phyloP scores from a whole-genome alignment of 2,888 invertebrate genomes.

The Cactoblastis cactorum region DNA sequence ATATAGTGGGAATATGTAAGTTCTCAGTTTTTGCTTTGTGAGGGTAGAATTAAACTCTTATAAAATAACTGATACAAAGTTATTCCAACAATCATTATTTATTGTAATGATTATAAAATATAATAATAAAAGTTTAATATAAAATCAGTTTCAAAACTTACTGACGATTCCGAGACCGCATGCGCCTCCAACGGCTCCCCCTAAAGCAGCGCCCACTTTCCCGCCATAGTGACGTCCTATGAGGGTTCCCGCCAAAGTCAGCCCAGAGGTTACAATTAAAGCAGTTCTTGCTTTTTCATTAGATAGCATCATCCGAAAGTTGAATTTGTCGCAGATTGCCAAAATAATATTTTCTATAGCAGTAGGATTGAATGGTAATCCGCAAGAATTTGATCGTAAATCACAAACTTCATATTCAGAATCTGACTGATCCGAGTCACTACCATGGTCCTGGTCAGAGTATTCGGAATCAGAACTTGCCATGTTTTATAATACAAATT shows the following conservation, averaged over 20 bases:
- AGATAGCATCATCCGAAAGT: slow-evolving; percentile 55
- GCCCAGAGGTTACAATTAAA: slow-evolving; percentile 51
- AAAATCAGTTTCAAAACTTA: slow-evolving; percentile 37
- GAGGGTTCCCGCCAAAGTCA: slow-evolving; percentile 58
- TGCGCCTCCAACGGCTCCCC: slow-evolving; percentile 61
- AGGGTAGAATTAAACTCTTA: too few relatives aligned
- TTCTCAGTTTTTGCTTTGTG: too few relatives aligned
- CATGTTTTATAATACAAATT: neutral
- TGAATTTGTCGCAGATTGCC: slow-evolving; percentile 52
- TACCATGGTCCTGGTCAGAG: slow-evolving; percentile 20
- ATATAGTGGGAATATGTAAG: too few relatives aligned
- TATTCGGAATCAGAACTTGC: slow-evolving; percentile 15
- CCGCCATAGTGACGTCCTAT: slow-evolving; percentile 65
- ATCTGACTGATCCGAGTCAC: slow-evolving; percentile 27
- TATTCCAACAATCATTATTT: too few relatives aligned
- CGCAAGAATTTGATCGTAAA: slow-evolving; percentile 27
- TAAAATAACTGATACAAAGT: too few relatives aligned
- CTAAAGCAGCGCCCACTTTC: slow-evolving; percentile 58
- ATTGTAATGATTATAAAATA: neutral
- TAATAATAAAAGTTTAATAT: too few relatives aligned
- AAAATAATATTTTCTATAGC: slow-evolving; percentile 58
- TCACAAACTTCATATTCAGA: slow-evolving; percentile 44
- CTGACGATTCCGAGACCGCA: slow-evolving; percentile 64
- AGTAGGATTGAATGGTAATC: slow-evolving; percentile 51
- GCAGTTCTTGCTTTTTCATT: slow-evolving; percentile 44